Evolutionary conservation across 2,888 invertebrate genomes (phyloP).

Genomic region (Drymonia ruficornis): DNA sequence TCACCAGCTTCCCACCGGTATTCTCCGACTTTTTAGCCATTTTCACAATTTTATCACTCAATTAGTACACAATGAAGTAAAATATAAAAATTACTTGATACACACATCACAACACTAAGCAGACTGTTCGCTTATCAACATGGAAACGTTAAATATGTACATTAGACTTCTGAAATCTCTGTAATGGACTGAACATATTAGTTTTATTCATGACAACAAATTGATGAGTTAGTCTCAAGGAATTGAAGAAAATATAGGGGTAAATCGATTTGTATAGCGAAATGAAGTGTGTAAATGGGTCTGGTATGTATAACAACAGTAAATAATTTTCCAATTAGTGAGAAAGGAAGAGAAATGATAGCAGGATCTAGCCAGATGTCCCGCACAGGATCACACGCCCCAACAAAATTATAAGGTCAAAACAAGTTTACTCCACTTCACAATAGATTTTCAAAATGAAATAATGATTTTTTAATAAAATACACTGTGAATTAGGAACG

Average conservation of each 20-base stretch:
- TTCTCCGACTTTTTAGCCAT: constrained; percentile 92
- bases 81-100: constrained; percentile 56
- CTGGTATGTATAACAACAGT: constrained; percentile 21
- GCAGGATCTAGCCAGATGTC: constrained; percentile 65
- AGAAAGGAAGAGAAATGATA: constrained; percentile 54
- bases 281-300: not conserved
- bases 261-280: constrained; percentile 6
- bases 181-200: constrained; percentile 13
- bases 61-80: constrained; percentile 51
- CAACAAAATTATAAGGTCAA: constrained; percentile 30
- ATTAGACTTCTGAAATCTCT: constrained; percentile 25
- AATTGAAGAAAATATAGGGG: constrained; percentile 13
- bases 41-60: constrained; percentile 53
- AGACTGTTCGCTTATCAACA: constrained; percentile 40
- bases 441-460: constrained; percentile 23
- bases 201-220: constrained; percentile 4
- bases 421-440: constrained; percentile 17
- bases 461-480: constrained; percentile 42
- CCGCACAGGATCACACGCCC: constrained; percentile 57
- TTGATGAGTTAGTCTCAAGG: constrained; percentile 4
- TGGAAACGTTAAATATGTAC: constrained; percentile 42
- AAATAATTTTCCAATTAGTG: constrained; percentile 52
- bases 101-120: constrained; percentile 73
- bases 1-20: constrained; percentile 88
- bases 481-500: constrained; percentile 49